Evolutionary conservation across 2,888 invertebrate species (phyloP).

Genomic region (Drosophila robusta): DNA sequence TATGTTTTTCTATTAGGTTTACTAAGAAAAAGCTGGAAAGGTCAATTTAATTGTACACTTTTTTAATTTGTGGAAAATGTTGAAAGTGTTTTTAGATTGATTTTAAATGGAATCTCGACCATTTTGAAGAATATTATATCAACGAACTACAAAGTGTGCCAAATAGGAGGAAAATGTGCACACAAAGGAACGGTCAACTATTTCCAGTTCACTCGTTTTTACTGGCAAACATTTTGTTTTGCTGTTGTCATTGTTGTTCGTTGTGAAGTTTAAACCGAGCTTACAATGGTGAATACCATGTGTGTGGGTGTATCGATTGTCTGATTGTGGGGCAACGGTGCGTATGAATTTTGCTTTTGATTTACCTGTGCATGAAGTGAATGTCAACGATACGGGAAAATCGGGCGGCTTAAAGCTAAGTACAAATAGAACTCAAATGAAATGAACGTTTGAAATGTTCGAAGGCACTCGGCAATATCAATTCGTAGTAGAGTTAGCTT

Average conservation of each 20-base stretch:
- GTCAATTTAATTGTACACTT: neutral
- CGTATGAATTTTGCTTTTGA: conserved; percentile 56
- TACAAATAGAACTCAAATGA: conserved; percentile 17
- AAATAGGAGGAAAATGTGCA: conserved; percentile 5
- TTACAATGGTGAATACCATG: conserved; percentile 27
- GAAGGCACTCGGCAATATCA: conserved; percentile 25
- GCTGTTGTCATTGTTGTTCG: conserved; percentile 1
- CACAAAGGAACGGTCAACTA: conserved; percentile 28
- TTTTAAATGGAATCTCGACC: conserved; percentile 6
- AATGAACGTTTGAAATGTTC: conserved; percentile 10
- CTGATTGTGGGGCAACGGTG: conserved; percentile 39
- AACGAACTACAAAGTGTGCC: conserved; percentile 15
- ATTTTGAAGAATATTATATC: neutral
- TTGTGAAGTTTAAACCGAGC: conserved; percentile 34
- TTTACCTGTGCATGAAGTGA: conserved; percentile 20
- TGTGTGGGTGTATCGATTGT: conserved; percentile 16
- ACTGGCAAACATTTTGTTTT: conserved; percentile 9
- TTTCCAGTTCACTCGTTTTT: conserved; percentile 40
- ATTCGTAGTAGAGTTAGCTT: conserved; percentile 6
- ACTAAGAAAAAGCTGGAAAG: too few species aligned
- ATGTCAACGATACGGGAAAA: neutral
- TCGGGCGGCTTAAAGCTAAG: conserved; percentile 14
- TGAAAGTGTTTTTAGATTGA: conserved; percentile 3
- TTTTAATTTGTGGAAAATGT: neutral
- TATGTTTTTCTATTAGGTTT: too few species aligned